Evolutionary conservation across 2,113 vertebrate genomes (phyloP), one percentile per base, ranked within the genome.

Genomic region (Paradoxurus hermaphroditus): DNA sequence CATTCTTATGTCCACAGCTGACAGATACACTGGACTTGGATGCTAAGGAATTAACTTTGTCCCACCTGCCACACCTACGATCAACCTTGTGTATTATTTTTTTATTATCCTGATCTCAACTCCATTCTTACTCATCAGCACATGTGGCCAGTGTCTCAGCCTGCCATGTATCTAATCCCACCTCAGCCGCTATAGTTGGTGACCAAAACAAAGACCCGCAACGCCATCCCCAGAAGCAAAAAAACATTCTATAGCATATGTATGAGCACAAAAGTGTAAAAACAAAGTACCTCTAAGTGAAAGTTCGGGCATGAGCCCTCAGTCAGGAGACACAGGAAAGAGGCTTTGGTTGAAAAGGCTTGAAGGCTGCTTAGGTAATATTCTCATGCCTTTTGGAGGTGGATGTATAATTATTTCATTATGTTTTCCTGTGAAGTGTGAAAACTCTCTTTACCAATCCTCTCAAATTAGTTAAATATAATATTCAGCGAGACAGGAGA

Each of bases 401-500:
- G 96, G 97, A 98, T 97, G 98, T 99, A 98, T 99, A 98, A 99
- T 99, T 99, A 99, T 99, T 99, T 99, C 98, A 99, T 99, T 99
- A 99, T 98, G 98, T 98, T 99, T 99, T 98, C 98, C 98, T 99
- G 98, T 99, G 99, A 99, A 99, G 99, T 99, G 99, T 99, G 99
- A 99, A 99, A 99, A 99, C 98, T 99, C 98, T 99, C 98, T 99
- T 98, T 98, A 98, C 98, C 98, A 98, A 98, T 98, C 98, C 99
- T 98, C 98, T 98, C 98, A 99, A 99, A 99, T 98, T 98, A 98
- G 98, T 99, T 98, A 99, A 99, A 99, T 99, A 98, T 98, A 99
- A 99, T 98, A 99, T 98, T 98, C 98, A 95, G 97, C 14, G 81
- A 99, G 98, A 99, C 98, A 98, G 98, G 97, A 99, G 98, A 98